Evolutionary conservation across 2,113 vertebrate species (phyloP), one percentile per base, ranked within the genome.

Genomic region (Elgaria multicarinata): DNA sequence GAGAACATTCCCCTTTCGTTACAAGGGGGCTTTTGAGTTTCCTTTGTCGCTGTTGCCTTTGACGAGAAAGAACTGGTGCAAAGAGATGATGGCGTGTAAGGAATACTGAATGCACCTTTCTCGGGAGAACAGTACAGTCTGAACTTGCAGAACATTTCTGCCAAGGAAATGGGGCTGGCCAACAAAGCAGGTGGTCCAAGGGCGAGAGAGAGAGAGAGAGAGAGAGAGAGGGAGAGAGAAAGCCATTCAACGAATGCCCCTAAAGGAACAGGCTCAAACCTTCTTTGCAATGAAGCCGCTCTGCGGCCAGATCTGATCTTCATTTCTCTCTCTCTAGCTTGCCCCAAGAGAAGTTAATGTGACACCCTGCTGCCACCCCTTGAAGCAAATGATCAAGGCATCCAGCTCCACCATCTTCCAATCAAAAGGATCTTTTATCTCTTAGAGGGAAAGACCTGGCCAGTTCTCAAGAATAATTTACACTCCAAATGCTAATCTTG

Each of bases 181-280:
- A 97, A 93, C 93, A 95, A 94, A 94, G 96, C 95, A 97, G 96
- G 96, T 96, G 96, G 97, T 96, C 96, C 93, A 89, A 82, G 90
- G 85, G 81, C 92, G 95, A 92, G 95, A 96, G 93, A 90, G 89
- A 89, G 46, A 90, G 78, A n/a, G n/a, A n/a, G n/a, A n/a, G n/a
- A n/a, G n/a, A n/a, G n/a, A n/a, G n/a, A n/a, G n/a, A n/a, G n/a
- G n/a, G n/a, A n/a, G n/a, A n/a, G 93, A 90, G 89, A 89, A 46
- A 90, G 78, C 90, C 84, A 91, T 95, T 95, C 69, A 95, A 87
- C 81, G 83, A 74, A 64, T 2, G 26, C 69, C 81, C 94, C 46
- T 3, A 94, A 93, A 93, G 87, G 82, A 93, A 91, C 0, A 1
- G 94, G 95, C 85, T 94, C 87, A 0, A 0, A 26, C 74, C 28